Conservation (phyloP, 1,140 invertebrate species). For the Lepidostoma basale region DNA sequence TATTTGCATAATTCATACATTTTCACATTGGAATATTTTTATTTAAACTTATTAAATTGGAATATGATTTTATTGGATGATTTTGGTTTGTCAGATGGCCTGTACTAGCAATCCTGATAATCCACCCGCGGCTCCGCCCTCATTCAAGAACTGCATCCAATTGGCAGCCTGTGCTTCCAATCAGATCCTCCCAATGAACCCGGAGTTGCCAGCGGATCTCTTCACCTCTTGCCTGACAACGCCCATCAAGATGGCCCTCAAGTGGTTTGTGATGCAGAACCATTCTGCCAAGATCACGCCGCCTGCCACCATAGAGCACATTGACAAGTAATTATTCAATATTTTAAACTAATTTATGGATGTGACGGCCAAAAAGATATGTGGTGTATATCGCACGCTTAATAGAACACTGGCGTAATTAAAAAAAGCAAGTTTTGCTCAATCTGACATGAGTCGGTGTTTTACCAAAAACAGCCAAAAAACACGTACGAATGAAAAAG, state of each 20-base stretch:
- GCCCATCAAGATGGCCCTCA: constrained; percentile 94
- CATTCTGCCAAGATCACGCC: constrained; percentile 79
- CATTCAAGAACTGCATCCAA: constrained; percentile 92
- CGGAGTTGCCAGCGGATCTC: constrained; percentile 97
- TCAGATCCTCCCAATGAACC: constrained; percentile 96
- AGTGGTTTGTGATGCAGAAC: constrained; percentile 92
- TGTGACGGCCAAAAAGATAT: too few relatives aligned
- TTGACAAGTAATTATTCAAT: constrained; percentile 79
- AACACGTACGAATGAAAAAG: too few relatives aligned
- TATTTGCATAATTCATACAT: too few relatives aligned
- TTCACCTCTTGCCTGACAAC: constrained; percentile 98
- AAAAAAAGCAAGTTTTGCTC: too few relatives aligned
- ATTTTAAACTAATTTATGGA: too few relatives aligned
- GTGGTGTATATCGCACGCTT: too few relatives aligned
- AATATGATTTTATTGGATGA: too few relatives aligned
- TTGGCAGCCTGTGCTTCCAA: constrained; percentile 91
- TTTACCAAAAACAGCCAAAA: too few relatives aligned
- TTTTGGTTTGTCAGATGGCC: constrained; percentile 33
- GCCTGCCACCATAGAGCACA: constrained; percentile 79
- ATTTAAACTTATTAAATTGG: too few relatives aligned
- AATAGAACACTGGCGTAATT: too few relatives aligned
- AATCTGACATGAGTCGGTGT: too few relatives aligned
- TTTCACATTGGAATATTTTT: too few relatives aligned
- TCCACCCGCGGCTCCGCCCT: constrained; percentile 54
- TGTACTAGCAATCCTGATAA: constrained; percentile 8